phyloP scores from a whole-genome alignment of 2,113 vertebrate genomes.

The Amblyornis subalaris region DNA sequence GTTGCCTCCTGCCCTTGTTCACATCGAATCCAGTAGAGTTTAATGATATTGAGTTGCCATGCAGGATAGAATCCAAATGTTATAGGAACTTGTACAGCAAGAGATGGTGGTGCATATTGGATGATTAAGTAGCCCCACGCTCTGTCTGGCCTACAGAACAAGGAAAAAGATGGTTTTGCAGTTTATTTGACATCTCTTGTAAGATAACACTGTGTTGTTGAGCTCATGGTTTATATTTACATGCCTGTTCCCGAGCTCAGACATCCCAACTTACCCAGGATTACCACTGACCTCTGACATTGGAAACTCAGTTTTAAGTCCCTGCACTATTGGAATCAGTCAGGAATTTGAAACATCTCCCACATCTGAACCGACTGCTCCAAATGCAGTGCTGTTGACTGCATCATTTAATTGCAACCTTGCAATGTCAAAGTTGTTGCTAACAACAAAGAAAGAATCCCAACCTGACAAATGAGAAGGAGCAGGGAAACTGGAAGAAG shows the following conservation, averaged over 20 bases:
- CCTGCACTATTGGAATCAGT: not conserved
- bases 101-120: not conserved
- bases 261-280: not conserved
- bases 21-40: not conserved
- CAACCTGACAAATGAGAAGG: not conserved
- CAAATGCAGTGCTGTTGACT: not conserved
- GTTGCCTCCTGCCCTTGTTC: not conserved
- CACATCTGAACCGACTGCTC: not conserved
- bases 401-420: not conserved
- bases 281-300: not conserved
- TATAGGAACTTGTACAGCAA: not conserved
- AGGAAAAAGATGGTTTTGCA: not conserved
- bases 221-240: not conserved
- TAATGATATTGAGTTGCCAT: not conserved
- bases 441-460: not conserved
- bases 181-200: not conserved
- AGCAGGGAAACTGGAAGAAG: not conserved
- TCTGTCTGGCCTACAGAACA: not conserved
- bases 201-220: not conserved
- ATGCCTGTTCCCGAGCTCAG: not conserved
- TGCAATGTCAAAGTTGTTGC: not conserved
- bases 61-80: not conserved
- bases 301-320: not conserved
- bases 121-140: not conserved
- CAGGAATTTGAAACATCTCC: not conserved